phyloP scores from a whole-genome alignment of 2,888 invertebrate genomes.

The Drosophila sordidula region DNA sequence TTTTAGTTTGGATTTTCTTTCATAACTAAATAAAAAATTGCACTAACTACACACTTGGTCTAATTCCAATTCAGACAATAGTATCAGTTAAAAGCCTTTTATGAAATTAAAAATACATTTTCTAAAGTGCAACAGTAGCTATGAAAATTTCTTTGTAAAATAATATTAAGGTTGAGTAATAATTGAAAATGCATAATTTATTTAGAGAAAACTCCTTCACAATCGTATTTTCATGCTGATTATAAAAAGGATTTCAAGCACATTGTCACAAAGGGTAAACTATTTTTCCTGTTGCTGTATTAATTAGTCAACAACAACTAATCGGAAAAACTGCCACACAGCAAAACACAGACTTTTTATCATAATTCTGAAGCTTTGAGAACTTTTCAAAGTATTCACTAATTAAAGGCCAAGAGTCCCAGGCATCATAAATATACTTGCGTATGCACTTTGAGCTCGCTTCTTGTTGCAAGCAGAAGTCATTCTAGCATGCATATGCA shows the following conservation, averaged over 20 bases:
- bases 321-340: neutral
- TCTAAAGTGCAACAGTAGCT: neutral
- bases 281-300: neutral
- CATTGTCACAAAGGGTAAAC: neutral
- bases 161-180: neutral
- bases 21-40: neutral
- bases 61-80: no score
- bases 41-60: neutral
- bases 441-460: constrained; percentile 49
- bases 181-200: neutral
- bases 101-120: neutral
- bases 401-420: constrained; percentile 60
- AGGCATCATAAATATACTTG: constrained; percentile 46
- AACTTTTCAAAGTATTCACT: constrained; percentile 47
- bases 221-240: no score
- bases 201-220: neutral
- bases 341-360: neutral
- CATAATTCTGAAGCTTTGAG: neutral
- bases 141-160: neutral
- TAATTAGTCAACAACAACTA: neutral
- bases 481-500: constrained; percentile 46
- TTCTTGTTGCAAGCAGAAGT: constrained; percentile 30
- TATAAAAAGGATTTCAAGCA: neutral
- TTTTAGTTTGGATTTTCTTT: neutral
- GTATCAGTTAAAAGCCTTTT: no score